These are phyloP conservation scores for Enoplosus armatus DNA, from an alignment of 2,797 vertebrate species.

Conservation along the genomic window DNA sequence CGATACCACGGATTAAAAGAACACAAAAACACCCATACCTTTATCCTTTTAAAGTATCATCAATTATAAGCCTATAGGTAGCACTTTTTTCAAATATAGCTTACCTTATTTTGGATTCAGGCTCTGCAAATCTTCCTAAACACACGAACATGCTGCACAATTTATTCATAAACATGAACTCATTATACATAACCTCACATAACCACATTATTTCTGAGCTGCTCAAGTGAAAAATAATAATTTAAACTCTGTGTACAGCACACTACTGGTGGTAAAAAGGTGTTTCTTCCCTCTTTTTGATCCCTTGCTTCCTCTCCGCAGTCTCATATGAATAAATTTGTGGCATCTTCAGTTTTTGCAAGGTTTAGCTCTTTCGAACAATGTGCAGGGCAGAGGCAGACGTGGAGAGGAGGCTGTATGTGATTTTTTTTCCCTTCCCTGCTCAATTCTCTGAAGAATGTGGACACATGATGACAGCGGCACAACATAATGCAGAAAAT, in stretches of 20 bases:
- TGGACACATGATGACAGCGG: conserved; percentile 56
- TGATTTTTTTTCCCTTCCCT: neutral
- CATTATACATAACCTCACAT: conserved; percentile 53
- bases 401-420: conserved; percentile 16
- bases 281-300: conserved; percentile 39
- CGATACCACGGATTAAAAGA: neutral
- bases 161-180: conserved; percentile 64
- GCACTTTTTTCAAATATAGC: neutral
- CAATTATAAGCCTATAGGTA: neutral
- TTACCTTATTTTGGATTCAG: conserved; percentile 4
- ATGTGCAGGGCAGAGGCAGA: conserved; percentile 23
- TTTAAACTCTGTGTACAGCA: conserved; percentile 18
- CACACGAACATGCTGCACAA: conserved; percentile 28
- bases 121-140: conserved; percentile 11
- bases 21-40: neutral
- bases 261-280: conserved; percentile 22
- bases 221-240: conserved; percentile 54
- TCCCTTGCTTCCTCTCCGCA: conserved; percentile 41
- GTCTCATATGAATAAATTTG: conserved; percentile 64
- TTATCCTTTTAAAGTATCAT: neutral
- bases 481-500: conserved; percentile 52
- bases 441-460: conserved; percentile 50
- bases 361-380: conserved; percentile 55
- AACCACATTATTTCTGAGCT: conserved; percentile 48
- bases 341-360: conserved; percentile 30